Base-by-base conservation (phyloP, 2,888 invertebrate species). In the Didymodactylos carnosus region DNA sequence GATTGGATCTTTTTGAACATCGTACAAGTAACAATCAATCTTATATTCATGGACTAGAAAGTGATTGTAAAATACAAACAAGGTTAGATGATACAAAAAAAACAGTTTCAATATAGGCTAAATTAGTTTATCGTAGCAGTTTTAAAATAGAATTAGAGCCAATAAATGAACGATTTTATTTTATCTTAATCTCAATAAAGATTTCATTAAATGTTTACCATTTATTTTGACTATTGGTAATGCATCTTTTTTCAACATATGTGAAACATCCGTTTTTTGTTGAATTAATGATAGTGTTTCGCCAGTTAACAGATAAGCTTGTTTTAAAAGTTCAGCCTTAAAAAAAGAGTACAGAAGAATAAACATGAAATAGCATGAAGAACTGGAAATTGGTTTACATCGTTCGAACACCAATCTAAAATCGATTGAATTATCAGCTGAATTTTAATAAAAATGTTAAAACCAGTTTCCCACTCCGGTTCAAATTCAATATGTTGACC, bases 391-490 rank as follows among this genome's bases (percentile, higher is more conserved):
- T 23, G 51, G 78, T 81, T 80, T 78, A 83, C 83, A 80, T 83
- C 82, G 69, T 80, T 78, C 35, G 79, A 78, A 77, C 82, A 81
- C 95, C 95, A 95, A 81, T 92, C 90, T 69, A 93, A 84, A 1
- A 91, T 88, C 19, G 91, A 86, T 1, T 91, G 89, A 78, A 95
- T 90, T 77, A 92, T 90, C 78, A 91, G 90, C 19, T 93, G 91
- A 51, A 97, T 83, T 83, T 93, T 74, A 19, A 75, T 75, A 39
- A 72, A 35, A 71, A 98, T 86, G 82, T 94, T 95, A 84, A 98
- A 98, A 1, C 94, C 97, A 0, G 93, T 91, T 84, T 98, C 98
- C 98, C 98, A 99, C 81, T 98, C 98, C 0, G 94, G 93, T 83
- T 99, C 98, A 84, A 92, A 97, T 81, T 97, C 95, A 89, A 97